Conservation (phyloP, 2,888 invertebrate species). For the Lepidocyrtinus sp. region DNA sequence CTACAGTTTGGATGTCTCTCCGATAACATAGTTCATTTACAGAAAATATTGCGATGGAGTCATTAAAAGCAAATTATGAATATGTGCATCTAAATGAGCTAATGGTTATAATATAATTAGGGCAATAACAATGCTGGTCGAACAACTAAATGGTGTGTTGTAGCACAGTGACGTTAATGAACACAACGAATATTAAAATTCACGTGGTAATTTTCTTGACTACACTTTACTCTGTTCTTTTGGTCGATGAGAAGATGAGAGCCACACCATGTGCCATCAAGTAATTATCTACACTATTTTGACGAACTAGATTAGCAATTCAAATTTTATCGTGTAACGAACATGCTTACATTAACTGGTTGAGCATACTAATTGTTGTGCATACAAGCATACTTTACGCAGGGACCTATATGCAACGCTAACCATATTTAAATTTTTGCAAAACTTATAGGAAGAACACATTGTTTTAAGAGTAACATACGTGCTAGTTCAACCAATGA, state of each 20-base stretch:
- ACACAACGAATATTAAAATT: neutral
- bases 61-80: neutral
- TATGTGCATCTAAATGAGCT: neutral
- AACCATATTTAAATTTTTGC: too few species aligned
- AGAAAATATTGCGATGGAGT: neutral
- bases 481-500: too few species aligned
- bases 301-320: neutral
- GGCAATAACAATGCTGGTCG: neutral
- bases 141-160: neutral
- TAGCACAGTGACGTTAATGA: neutral
- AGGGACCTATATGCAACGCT: too few species aligned
- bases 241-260: neutral
- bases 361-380: too few species aligned
- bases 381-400: too few species aligned
- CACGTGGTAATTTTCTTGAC: too few species aligned
- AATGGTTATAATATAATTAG: neutral
- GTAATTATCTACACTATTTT: neutral
- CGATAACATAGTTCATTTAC: neutral
- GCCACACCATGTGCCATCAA: neutral
- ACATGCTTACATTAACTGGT: too few species aligned
- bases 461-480: too few species aligned
- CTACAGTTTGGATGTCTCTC: neutral
- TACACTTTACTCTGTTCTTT: neutral
- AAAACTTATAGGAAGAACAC: too few species aligned
- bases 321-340: too few species aligned